A percentile compares a stretch with the other conserved stretches of the same genome.
These are phyloP conservation scores for Gasterosteus aculeatus DNA, from an alignment of 2,113 vertebrate genomes.

Conservation along the genomic window DNA sequence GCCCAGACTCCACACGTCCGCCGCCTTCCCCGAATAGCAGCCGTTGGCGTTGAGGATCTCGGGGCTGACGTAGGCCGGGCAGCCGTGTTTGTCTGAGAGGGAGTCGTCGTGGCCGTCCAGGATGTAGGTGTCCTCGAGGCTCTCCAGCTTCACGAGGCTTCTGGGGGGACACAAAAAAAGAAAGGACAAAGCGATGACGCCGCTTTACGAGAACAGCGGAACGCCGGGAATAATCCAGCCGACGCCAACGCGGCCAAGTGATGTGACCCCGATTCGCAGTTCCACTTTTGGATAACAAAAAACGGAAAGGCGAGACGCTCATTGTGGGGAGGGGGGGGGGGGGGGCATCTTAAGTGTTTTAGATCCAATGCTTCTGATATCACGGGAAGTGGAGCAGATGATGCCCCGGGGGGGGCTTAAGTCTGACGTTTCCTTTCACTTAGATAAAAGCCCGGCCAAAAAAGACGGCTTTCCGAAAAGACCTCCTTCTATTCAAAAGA, in stretches of 20 bases:
- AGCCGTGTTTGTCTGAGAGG: slow-evolving; percentile 98
- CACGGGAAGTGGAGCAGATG: slow-evolving; percentile 54
- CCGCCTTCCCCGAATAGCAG: slow-evolving; percentile 99
- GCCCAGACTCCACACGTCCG: slow-evolving; percentile 98
- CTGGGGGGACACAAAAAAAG: slow-evolving; percentile 69
- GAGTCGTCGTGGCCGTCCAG: slow-evolving; percentile 92
- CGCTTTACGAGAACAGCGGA: not conserved
- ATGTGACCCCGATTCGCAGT: not conserved
- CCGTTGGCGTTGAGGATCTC: slow-evolving; percentile 98
- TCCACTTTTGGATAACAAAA: slow-evolving; percentile 4
- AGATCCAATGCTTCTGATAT: slow-evolving; percentile 45
- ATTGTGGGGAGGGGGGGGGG: slow-evolving; percentile 33
- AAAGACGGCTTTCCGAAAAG: slow-evolving; percentile 44
- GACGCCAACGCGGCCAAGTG: not conserved
- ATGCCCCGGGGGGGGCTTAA: slow-evolving; percentile 54
- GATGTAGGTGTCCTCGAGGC: slow-evolving; percentile 96
- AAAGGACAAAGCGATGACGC: not conserved
- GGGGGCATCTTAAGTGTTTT: slow-evolving; percentile 40
- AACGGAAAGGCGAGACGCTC: not conserved
- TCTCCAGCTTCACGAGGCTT: slow-evolving; percentile 95
- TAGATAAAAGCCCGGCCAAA: slow-evolving; percentile 42
- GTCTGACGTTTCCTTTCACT: slow-evolving; percentile 62
- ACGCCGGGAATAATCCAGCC: not conserved
- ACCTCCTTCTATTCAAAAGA: slow-evolving; percentile 32
- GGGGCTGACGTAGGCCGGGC: slow-evolving; percentile 97